phyloP scores from a whole-genome alignment of 2,888 invertebrate species.

The Drosophila tripunctata region DNA sequence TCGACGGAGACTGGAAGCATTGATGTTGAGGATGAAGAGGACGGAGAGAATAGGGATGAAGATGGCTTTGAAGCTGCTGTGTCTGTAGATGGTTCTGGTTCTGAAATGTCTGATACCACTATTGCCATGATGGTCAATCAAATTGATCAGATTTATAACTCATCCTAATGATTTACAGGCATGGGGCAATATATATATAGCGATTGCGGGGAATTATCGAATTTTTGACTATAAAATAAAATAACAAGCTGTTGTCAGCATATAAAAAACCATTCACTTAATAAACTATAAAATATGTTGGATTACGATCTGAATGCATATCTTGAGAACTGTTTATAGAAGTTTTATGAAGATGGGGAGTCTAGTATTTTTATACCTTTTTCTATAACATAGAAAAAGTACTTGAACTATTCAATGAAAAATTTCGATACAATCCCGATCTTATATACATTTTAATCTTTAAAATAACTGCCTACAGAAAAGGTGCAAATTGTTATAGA shows the following conservation, averaged over 20 bases:
- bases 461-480: no score
- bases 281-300: no score
- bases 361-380: no score
- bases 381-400: no score
- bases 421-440: no score
- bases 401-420: no score
- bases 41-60: neutral
- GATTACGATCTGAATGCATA: no score
- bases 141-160: neutral
- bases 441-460: no score
- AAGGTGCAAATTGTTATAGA: no score
- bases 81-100: neutral
- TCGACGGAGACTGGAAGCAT: neutral
- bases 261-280: neutral
- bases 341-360: no score
- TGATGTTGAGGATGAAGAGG: slow-evolving; percentile 7
- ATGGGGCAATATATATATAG: neutral
- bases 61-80: neutral
- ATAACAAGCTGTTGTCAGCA: neutral
- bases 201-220: neutral
- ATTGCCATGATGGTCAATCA: slow-evolving; percentile 21
- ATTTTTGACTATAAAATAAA: neutral
- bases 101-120: slow-evolving; percentile 23
- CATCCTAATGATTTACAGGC: neutral
- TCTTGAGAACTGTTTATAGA: no score